Evolutionary conservation across 1,140 invertebrate genomes (phyloP).

Genomic region (Pseudomyrmex flavicornis): DNA sequence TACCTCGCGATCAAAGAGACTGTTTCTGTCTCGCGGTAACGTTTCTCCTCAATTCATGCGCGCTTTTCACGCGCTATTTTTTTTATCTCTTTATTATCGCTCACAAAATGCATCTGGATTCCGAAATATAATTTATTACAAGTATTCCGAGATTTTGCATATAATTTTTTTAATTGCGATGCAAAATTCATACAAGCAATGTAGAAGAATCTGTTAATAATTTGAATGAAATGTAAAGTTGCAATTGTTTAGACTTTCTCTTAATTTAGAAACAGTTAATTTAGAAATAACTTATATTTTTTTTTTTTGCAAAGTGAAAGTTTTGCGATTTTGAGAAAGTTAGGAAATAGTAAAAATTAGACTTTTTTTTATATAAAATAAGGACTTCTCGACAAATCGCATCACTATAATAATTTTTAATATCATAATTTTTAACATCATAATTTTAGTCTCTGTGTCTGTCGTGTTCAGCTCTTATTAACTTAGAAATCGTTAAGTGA

Average conservation of each 20-base stretch:
- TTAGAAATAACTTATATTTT: too few species aligned
- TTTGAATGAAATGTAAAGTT: background rate
- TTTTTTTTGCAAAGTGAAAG: too few species aligned
- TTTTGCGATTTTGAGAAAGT: too few species aligned
- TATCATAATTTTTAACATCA: too few species aligned
- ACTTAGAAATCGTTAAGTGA: constrained; percentile 67
- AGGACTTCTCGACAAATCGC: too few species aligned
- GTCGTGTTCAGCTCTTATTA: constrained; percentile 71
- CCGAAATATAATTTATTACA: constrained; percentile 8
- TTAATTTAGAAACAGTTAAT: too few species aligned
- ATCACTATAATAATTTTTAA: too few species aligned
- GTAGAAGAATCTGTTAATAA: background rate
- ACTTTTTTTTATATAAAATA: too few species aligned
- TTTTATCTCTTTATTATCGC: constrained; percentile 25
- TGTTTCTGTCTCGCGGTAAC: constrained; percentile 35
- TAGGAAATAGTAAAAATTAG: too few species aligned
- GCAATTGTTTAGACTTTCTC: too few species aligned
- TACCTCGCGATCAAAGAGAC: constrained; percentile 76
- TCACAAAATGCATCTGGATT: constrained; percentile 28
- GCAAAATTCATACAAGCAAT: constrained; percentile 12
- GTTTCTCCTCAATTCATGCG: constrained; percentile 28
- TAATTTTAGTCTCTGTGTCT: too few species aligned
- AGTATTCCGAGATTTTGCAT: background rate
- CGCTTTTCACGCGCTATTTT: background rate
- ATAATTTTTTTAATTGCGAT: constrained; percentile 28